Evolutionary conservation across 1,140 invertebrate species (phyloP), one percentile per base, ranked within the genome.

Genomic region (Ceratoteleas bidentatus): DNA sequence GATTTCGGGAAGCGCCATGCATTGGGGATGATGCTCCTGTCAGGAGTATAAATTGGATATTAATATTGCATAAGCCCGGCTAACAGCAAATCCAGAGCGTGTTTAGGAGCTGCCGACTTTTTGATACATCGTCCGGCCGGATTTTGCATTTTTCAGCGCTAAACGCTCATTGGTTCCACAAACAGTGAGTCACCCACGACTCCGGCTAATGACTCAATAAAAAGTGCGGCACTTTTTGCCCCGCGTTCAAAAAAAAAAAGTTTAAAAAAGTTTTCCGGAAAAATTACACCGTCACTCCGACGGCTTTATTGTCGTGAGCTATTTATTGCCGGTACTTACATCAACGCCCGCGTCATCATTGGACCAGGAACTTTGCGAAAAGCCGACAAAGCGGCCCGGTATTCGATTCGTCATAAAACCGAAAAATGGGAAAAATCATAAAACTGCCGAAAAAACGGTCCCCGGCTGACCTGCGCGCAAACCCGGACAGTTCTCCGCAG

Each of bases 31-130:
- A 87, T 87, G 58, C 78, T 84, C 78, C 82, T 81, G 86, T 87
- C 83, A 84, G 76, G 84, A 85, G 86, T 84, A 88, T 88, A 87
- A 89, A 89, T 89, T 89, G 87, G 88, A 89, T 88, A 89, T 89
- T 89, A 89, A 89, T 89, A 88, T 89, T 89, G 87, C 85, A 89
- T 88, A 86, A 88, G 88, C 78, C 84, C 45, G 53, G 60, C 58
- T 80, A 61, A 74, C 66, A 61, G 58, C 68, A 66, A 84, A 60
- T 76, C 72, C 61, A 78, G 72, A 68, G 6, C 16, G 38, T 83
- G 58, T 72, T 75, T 64, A 73, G 69, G 43, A 73, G 43, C 57
- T 58, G 60, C 64, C 56, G 49, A 73, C 50, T 75, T 33, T 68
- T 66, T 83, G 68, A 82, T 81, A 60, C 65, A 81, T 81, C 72